Conservation (phyloP, 2,888 invertebrate genomes). For the Troides oblongomaculatus region DNA sequence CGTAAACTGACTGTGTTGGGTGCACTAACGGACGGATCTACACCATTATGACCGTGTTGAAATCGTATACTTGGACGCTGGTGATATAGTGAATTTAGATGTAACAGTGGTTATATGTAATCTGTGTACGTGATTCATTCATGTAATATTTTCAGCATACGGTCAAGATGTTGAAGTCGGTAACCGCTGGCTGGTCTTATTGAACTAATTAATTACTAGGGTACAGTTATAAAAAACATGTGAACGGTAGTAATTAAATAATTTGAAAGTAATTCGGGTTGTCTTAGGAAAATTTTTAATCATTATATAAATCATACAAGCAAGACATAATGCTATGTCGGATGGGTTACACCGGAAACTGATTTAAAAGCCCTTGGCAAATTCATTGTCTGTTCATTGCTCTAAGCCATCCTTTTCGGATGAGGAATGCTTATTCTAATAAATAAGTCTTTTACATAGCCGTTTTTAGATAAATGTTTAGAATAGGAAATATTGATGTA, state of each 20-base stretch:
- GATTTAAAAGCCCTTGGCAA: too few species aligned
- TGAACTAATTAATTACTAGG: background rate
- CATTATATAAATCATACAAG: too few species aligned
- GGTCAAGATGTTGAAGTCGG: background rate
- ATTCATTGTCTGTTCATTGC: too few species aligned
- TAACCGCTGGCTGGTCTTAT: background rate
- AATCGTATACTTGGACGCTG: background rate
- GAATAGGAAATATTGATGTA: too few species aligned
- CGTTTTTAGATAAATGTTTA: too few species aligned
- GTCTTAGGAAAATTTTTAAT: too few species aligned
- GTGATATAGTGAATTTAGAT: slow-evolving; percentile 1
- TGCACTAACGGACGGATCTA: background rate
- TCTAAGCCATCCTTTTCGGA: too few species aligned
- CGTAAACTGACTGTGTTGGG: background rate
- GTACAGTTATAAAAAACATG: background rate
- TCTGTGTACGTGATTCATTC: background rate
- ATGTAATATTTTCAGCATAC: background rate
- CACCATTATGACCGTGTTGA: background rate
- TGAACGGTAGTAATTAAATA: background rate
- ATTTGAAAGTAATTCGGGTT: too few species aligned
- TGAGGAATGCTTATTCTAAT: too few species aligned
- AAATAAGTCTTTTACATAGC: too few species aligned
- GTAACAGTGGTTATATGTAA: background rate
- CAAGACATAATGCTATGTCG: too few species aligned
- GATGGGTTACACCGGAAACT: too few species aligned